Evolutionary conservation across 37 sponge, comb jelly and placozoan genomes (phyloP).

Genomic region (Chondrilla cf. caribensis): DNA sequence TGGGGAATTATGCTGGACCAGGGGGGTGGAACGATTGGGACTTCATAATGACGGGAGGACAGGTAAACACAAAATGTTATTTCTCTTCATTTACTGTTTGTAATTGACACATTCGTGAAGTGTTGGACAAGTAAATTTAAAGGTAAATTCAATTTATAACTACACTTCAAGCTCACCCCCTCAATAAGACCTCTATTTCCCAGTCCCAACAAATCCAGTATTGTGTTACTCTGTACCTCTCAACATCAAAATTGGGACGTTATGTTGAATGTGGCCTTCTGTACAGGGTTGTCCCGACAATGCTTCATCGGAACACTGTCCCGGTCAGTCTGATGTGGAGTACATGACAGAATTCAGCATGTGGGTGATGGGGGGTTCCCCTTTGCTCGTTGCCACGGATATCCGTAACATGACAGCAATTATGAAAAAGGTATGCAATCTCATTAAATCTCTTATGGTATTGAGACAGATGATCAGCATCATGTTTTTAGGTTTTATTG

Average conservation of each 20-base stretch:
- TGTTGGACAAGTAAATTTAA: too few species aligned
- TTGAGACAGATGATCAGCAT: too few species aligned
- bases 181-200: too few species aligned
- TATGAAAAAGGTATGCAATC: slow-evolving; percentile 54
- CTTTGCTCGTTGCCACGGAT: slow-evolving; percentile 76
- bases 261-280: too few species aligned
- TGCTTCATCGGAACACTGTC: slow-evolving; percentile 42
- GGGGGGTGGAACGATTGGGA: slow-evolving; percentile 94
- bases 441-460: too few species aligned
- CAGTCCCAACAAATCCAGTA: too few species aligned
- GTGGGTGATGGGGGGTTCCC: slow-evolving; percentile 67
- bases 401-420: slow-evolving; percentile 69
- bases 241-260: background rate
- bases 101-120: too few species aligned
- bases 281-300: slow-evolving; percentile 49
- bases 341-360: slow-evolving; percentile 79
- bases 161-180: too few species aligned
- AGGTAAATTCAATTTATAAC: too few species aligned
- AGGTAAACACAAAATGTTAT: slow-evolving; percentile 56
- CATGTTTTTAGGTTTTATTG: slow-evolving; percentile 56
- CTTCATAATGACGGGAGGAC: slow-evolving; percentile 89
- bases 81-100: too few species aligned
- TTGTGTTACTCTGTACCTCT: too few species aligned
- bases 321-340: slow-evolving; percentile 80
- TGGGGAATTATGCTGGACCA: slow-evolving; percentile 71